Evolutionary conservation across 2,888 invertebrate species (phyloP).

Genomic region (Caenorhabditis wallacei): DNA sequence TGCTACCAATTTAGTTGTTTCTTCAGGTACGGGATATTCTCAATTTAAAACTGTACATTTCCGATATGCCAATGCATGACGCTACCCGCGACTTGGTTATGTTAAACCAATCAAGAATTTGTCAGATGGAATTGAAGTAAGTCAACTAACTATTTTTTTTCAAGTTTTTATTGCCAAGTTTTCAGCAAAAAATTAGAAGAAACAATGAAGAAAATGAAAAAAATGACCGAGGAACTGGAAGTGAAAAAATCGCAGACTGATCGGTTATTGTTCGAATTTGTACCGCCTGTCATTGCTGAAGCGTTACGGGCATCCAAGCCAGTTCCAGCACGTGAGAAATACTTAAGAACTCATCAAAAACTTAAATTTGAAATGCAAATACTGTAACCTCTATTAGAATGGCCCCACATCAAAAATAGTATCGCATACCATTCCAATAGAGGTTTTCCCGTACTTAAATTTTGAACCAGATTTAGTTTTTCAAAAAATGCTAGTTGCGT

Average conservation of each 20-base stretch:
- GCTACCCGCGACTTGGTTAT: conserved; percentile 81
- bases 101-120: conserved; percentile 80
- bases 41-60: conserved; percentile 78
- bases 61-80: conserved; percentile 82
- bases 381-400: too few relatives aligned
- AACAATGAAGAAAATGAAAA: conserved; percentile 75
- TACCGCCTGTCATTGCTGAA: conserved; percentile 77
- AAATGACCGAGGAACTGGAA: conserved; percentile 76
- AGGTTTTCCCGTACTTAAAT: too few relatives aligned
- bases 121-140: conserved; percentile 81
- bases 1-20: too few relatives aligned
- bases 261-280: conserved; percentile 76
- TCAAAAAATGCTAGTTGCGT: too few relatives aligned
- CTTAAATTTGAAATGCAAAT: too few relatives aligned
- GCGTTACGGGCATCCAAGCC: conserved; percentile 71
- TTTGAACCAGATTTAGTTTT: too few relatives aligned
- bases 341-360: too few relatives aligned
- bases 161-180: neutral
- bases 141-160: neutral
- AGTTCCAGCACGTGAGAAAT: conserved; percentile 77
- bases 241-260: conserved; percentile 74
- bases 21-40: conserved; percentile 75
- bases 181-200: conserved; percentile 80
- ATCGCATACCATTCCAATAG: too few relatives aligned
- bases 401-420: too few relatives aligned